Conservation (phyloP, 2,113 vertebrate species). For the Amazona guildingii region DNA sequence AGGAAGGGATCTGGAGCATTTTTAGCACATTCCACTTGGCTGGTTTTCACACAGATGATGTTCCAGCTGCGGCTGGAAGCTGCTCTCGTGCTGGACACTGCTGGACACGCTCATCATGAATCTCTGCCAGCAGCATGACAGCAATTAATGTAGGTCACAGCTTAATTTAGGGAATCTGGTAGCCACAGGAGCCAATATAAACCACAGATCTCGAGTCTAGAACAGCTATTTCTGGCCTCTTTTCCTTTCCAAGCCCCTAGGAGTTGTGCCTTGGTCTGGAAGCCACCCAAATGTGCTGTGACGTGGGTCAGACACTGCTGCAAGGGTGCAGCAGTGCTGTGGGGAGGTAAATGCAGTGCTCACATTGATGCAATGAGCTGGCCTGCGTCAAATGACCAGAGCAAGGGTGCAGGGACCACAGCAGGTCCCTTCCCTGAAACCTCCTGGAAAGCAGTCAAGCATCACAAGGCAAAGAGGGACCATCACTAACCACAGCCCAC, state of each 20-base stretch:
- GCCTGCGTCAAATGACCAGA: neutral
- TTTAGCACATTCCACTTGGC: neutral
- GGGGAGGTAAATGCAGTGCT: neutral
- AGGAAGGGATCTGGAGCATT: neutral
- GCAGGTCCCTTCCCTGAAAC: neutral
- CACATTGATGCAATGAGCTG: neutral
- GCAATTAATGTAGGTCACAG: neutral
- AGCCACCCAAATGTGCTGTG: neutral
- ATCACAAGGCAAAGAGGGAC: neutral
- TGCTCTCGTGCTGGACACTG: neutral
- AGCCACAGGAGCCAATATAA: neutral
- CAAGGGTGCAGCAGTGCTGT: neutral
- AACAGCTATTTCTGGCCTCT: neutral
- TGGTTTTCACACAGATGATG: neutral
- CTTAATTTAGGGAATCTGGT: neutral
- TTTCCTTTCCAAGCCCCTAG: neutral
- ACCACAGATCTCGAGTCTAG: neutral
- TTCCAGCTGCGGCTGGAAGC: neutral
- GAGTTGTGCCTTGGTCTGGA: neutral
- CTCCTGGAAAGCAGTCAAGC: neutral
- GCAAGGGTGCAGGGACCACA: neutral
- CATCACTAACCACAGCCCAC: neutral
- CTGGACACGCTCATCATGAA: rapidly evolving
- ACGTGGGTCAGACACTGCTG: neutral
- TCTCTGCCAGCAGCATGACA: neutral